phyloP scores from a whole-genome alignment of 2,797 vertebrate genomes.

The Parauchenoglanis ngamensis region DNA sequence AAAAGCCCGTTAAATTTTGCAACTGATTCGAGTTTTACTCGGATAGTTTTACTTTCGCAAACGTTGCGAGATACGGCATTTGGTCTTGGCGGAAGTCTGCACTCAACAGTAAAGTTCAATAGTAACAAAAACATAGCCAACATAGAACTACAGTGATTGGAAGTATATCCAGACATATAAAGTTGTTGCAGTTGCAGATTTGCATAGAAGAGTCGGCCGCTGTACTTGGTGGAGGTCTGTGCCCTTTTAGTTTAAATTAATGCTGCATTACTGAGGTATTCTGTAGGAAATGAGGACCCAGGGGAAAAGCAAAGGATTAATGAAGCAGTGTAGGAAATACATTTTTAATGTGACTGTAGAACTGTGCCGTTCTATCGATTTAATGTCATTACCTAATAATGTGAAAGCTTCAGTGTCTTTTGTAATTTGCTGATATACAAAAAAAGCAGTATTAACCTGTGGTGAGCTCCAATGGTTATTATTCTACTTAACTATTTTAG shows the following conservation, averaged over 20 bases:
- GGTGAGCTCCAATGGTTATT: neutral
- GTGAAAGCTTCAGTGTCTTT: neutral
- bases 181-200: no score
- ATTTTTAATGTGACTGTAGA: neutral
- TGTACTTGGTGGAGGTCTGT: no score
- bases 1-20: no score
- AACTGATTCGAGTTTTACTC: no score
- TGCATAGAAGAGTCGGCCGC: no score
- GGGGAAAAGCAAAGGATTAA: neutral
- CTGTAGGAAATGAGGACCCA: neutral
- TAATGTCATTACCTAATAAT: neutral
- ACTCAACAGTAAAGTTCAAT: no score
- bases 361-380: neutral
- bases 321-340: neutral
- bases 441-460: neutral
- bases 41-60: no score
- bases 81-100: no score
- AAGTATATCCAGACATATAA: no score
- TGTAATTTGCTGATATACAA: neutral
- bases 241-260: neutral
- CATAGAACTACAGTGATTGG: no score
- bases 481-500: neutral
- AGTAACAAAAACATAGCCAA: no score
- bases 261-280: neutral
- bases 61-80: no score